These are phyloP conservation scores for Hoplodrina ambigua DNA, from an alignment of 2,888 invertebrate species.

Conservation along the genomic window DNA sequence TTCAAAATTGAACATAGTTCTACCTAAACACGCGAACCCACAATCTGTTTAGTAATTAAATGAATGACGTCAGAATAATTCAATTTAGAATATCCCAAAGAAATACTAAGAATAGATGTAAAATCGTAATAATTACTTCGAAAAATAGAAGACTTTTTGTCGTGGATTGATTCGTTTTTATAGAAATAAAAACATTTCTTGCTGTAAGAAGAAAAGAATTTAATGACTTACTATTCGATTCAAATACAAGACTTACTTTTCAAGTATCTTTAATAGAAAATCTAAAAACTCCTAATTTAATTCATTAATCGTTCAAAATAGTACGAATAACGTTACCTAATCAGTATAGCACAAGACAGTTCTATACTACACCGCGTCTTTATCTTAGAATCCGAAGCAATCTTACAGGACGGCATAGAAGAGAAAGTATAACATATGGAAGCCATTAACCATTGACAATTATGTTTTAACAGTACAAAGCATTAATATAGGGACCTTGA, in stretches of 20 bases:
- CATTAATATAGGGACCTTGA: slow-evolving; percentile 67
- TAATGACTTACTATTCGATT: too few species aligned
- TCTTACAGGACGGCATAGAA: slow-evolving; percentile 51
- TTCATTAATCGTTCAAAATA: not conserved
- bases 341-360: not conserved
- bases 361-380: slow-evolving; percentile 2
- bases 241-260: not conserved
- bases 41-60: not conserved
- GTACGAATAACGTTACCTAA: not conserved
- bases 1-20: not conserved
- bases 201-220: too few species aligned
- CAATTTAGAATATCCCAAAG: too few species aligned
- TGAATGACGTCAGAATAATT: too few species aligned
- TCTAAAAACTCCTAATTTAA: not conserved
- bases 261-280: not conserved
- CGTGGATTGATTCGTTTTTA: too few species aligned
- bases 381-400: slow-evolving; percentile 54
- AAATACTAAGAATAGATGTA: too few species aligned
- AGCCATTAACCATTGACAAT: slow-evolving; percentile 77
- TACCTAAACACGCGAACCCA: not conserved
- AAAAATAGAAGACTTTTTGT: too few species aligned
- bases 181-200: too few species aligned
- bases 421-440: slow-evolving; percentile 77
- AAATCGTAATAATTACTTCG: too few species aligned
- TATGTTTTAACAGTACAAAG: slow-evolving; percentile 74